Evolutionary conservation across 2,888 invertebrate species (phyloP), one percentile per base, ranked within the genome.

Genomic region (Lordiphosa fenestrarum): DNA sequence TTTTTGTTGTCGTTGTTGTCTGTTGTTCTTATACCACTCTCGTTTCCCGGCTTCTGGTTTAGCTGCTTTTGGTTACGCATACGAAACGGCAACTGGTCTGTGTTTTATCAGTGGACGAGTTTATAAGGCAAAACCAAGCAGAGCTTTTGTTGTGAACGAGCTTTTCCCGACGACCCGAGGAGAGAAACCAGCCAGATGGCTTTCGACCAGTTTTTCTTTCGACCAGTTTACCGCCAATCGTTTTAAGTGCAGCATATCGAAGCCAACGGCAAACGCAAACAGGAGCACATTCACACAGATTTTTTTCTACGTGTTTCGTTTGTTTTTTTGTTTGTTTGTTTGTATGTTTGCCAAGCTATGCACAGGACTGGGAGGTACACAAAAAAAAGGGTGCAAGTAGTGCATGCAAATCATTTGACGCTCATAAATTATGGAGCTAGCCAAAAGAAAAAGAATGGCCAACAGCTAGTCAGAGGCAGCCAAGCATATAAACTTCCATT

Each of bases 371-470:
- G 41, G 21, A 50, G 44, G 53, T 54, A 49, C 4, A 15, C 15
- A 56, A 64, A 35, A 36, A 41, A 19, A 54, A 53, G 51, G 63
- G 53, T 58, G 69, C 51, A 57, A 62, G 61, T 71, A 64, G 42
- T 66, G 76, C 74, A 78, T 74, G 84, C 82, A 84, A 84, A 84
- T 77, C 64, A 77, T 77, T 84, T 69, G 78, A 47, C 70, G 51
- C 78, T 68, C 70, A 82, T 82, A 80, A 80, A 82, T 82, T 77
- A 82, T 78, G 72, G 35, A 53, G 46, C 37, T 12, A 35, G 15
- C 36, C 50, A 13, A 38, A 39, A 33, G 41, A 13, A 38, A 39
- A 33, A 42, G 49, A 39, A 35, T 13, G 15, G 13, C 21, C 35
- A n/a, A 49, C 30, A 33, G 19, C 65, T 52, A 13, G 48, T 59